Evolutionary conservation across 2,888 invertebrate species (phyloP), one percentile per base, ranked within the genome.

Genomic region (Rotaria socialis): DNA sequence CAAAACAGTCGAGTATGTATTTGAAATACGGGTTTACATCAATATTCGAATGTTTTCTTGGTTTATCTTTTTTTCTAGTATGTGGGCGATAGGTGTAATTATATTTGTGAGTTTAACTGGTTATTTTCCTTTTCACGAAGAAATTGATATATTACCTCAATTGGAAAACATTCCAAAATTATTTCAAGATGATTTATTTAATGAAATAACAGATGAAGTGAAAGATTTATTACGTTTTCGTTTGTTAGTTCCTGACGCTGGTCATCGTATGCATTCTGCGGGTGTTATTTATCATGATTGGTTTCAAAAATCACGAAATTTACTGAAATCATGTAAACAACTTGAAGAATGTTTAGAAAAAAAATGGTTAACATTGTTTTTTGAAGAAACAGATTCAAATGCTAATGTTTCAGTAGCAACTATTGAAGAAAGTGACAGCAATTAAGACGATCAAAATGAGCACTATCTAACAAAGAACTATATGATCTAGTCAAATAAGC

Each of bases 241-340:
- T 47, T 47, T 80, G 47, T 80, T 80, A 80, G 80, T 80, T 1
- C 80, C 80, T 2, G 80, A 80, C 24, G 43, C 80, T 14, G 80
- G 80, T 47, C 80, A 80, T 80, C 80, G 80, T 24, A 80, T 80
- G 80, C 80, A 47, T 80, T 47, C 47, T 1, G 80, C 80, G n/a
- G 80, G 80, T 80, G 80, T 80, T 24, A 80, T 80, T 47, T 80
- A 80, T 80, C 80, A 80, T n/a, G 80, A 80, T 47, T 80, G 80
- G 80, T 80, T 80, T 80, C 80, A 80, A 47, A 80, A 80, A 47
- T 47, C 47, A 3, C 24, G n/a, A n/a, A n/a, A 2, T n/a, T 47
- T 80, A 47, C 47, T 80, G 24, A 19, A 11, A n/a, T 80, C 80
- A 43, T 80, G 80, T n/a, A 80, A 80, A 80, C 80, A 47, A 47